Percentiles rank a stretch among this genome's conserved stretches.
phyloP scores from a whole-genome alignment of 2,113 vertebrate species.

The Phycodurus eques region DNA sequence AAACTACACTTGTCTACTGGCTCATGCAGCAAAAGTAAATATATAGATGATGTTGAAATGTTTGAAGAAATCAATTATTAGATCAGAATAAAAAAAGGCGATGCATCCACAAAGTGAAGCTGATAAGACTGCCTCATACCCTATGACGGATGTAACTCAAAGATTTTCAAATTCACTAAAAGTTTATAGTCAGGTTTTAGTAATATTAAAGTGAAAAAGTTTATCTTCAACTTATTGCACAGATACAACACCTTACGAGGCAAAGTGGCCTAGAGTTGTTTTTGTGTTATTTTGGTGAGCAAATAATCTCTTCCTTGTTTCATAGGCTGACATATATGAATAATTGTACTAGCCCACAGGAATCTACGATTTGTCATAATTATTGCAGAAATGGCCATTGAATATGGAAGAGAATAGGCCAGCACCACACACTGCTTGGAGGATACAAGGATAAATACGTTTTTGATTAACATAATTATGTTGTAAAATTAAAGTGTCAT shows the following conservation, averaged over 20 bases:
- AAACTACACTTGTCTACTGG: neutral
- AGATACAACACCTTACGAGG: neutral
- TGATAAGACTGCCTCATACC: neutral
- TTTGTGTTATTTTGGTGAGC: neutral
- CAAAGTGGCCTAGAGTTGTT: neutral
- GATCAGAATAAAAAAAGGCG: too few species aligned
- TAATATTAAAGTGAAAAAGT: too few species aligned
- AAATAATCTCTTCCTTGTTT: neutral
- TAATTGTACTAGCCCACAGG: slow-evolving; percentile 17
- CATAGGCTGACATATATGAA: slow-evolving; percentile 7
- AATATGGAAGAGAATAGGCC: slow-evolving; percentile 16
- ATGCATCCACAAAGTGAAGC: too few species aligned
- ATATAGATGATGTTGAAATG: neutral
- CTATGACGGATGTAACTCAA: too few species aligned
- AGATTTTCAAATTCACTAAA: too few species aligned
- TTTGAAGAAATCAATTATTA: neutral
- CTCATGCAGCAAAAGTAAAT: neutral
- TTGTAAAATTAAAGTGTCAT: slow-evolving; percentile 18
- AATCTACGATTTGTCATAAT: slow-evolving; percentile 30
- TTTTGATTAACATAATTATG: slow-evolving; percentile 38
- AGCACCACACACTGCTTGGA: slow-evolving; percentile 13
- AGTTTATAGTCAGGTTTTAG: too few species aligned
- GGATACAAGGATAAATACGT: slow-evolving; percentile 37
- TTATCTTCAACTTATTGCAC: neutral
- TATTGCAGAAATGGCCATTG: slow-evolving; percentile 26